A percentile compares a stretch with the other conserved stretches of the same genome.
phyloP scores from a whole-genome alignment of 2,888 invertebrate species.

The Orthosia incerta region DNA sequence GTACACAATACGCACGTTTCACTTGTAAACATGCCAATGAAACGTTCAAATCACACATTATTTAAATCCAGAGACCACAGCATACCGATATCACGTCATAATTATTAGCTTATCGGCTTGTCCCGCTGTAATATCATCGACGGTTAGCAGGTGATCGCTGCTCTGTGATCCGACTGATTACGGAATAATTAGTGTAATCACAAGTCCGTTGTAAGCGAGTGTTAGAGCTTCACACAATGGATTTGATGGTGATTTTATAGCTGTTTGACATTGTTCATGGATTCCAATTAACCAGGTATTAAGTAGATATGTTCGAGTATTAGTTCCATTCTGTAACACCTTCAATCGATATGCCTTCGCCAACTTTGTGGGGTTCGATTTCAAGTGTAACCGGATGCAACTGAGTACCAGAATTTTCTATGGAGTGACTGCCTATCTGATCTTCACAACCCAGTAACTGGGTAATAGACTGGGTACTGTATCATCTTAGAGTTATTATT shows the following conservation, averaged over 20 bases:
- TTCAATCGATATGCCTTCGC: too few relatives aligned
- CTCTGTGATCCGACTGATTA: slow-evolving; percentile 16
- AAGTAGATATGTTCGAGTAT: too few relatives aligned
- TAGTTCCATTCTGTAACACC: too few relatives aligned
- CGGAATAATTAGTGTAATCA: slow-evolving; percentile 25
- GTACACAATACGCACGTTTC: not conserved
- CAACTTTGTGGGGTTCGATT: too few relatives aligned
- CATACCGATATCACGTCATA: not conserved
- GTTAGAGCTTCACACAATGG: not conserved
- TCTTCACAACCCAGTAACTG: too few relatives aligned
- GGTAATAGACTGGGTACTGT: not conserved
- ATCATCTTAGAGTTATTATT: not conserved
- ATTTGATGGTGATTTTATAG: not conserved
- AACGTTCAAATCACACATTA: not conserved
- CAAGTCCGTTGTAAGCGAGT: slow-evolving; percentile 1
- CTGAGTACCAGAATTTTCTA: too few relatives aligned
- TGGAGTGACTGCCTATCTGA: too few relatives aligned
- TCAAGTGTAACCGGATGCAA: too few relatives aligned
- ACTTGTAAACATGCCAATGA: not conserved
- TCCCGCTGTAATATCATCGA: slow-evolving; percentile 2
- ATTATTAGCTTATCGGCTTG: slow-evolving; percentile 20
- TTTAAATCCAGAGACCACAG: not conserved
- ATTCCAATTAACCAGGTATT: not conserved
- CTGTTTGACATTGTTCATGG: not conserved
- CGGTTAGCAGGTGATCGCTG: slow-evolving; percentile 25